Evolutionary conservation across 2,888 invertebrate genomes (phyloP).

Genomic region (Lottia scabra): DNA sequence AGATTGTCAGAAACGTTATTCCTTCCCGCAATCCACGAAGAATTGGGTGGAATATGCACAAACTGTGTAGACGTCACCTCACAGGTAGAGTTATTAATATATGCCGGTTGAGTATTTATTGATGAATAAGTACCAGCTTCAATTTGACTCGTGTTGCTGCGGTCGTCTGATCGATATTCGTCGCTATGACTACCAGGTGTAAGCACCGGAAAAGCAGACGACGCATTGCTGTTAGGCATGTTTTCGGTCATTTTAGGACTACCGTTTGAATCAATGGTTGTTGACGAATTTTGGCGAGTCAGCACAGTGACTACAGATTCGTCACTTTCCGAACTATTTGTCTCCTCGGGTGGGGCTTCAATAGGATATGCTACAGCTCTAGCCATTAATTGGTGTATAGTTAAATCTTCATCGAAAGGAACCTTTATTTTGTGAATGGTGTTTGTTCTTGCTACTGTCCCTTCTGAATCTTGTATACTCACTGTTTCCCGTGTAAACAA

Average conservation of each 20-base stretch:
- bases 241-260: conserved; percentile 2
- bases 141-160: not conserved
- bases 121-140: not conserved
- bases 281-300: conserved; percentile 18
- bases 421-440: not conserved
- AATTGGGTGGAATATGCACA: not conserved
- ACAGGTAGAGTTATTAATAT: not conserved
- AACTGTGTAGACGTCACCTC: not conserved
- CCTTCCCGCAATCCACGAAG: not conserved
- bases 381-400: not conserved
- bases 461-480: not conserved
- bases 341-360: conserved; percentile 11
- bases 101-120: not conserved
- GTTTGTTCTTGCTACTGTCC: conserved; percentile 1
- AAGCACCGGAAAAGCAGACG: conserved; percentile 2
- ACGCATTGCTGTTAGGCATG: not conserved
- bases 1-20: not conserved
- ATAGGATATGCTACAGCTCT: not conserved
- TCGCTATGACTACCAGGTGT: not conserved
- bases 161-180: not conserved
- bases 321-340: conserved; percentile 30
- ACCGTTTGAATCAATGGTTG: not conserved
- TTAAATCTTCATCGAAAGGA: conserved; percentile 8
- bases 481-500: conserved; percentile 2
- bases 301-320: conserved; percentile 49